phyloP scores from a whole-genome alignment of 2,113 vertebrate species.

The Leptocoma aspasia region DNA sequence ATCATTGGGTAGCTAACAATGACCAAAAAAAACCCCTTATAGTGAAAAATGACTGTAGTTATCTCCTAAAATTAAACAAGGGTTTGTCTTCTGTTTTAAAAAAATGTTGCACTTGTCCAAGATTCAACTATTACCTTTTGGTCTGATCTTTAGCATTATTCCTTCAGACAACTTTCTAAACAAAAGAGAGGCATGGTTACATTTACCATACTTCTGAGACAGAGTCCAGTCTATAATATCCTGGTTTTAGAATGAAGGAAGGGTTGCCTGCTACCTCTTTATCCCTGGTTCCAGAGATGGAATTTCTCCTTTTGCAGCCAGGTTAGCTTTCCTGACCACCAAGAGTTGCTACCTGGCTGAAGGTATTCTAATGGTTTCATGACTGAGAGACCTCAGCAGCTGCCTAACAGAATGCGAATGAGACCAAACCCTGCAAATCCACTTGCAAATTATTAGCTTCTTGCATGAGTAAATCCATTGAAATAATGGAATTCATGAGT shows the following conservation, averaged over 20 bases:
- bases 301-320: not conserved
- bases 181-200: not conserved
- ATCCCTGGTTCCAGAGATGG: not conserved
- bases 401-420: not conserved
- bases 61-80: not conserved
- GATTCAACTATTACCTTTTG: not conserved
- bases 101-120: not conserved
- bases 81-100: not conserved
- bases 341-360: not conserved
- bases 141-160: not conserved
- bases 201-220: not conserved
- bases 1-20: not conserved
- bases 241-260: not conserved
- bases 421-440: not conserved
- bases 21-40: fast-evolving
- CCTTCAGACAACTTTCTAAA: not conserved
- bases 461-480: not conserved
- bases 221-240: not conserved
- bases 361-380: not conserved
- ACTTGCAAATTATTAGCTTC: not conserved
- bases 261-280: not conserved
- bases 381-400: not conserved
- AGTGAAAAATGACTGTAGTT: not conserved
- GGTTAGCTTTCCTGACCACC: not conserved
- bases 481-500: not conserved